These are phyloP conservation scores for Henicopernis longicauda DNA, from an alignment of 2,113 vertebrate species.

Conservation along the genomic window DNA sequence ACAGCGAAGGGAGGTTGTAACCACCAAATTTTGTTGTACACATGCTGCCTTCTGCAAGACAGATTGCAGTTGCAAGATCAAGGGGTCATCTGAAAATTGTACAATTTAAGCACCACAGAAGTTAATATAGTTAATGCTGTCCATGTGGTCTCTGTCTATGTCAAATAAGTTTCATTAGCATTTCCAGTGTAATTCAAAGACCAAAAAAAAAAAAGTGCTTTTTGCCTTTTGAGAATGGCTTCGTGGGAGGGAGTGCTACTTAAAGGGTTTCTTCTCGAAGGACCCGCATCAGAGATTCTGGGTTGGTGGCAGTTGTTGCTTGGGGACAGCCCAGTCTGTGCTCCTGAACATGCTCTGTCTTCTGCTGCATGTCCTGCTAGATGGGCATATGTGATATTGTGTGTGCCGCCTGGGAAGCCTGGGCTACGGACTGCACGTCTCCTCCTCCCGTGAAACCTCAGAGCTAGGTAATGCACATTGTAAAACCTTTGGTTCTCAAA, in stretches of 20 bases:
- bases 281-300: not conserved
- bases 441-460: not conserved
- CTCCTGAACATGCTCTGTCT: not conserved
- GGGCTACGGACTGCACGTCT: not conserved
- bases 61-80: not conserved
- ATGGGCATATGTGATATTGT: accelerated
- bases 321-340: not conserved
- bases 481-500: not conserved
- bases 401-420: not conserved
- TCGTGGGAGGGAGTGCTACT: not conserved
- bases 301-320: not conserved
- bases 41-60: not conserved
- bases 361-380: not conserved
- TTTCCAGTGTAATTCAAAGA: not conserved
- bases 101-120: not conserved
- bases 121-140: not conserved
- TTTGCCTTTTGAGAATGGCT: not conserved
- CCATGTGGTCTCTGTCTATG: not conserved
- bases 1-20: not conserved
- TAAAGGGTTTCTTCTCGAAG: not conserved
- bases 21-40: not conserved
- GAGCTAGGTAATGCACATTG: not conserved
- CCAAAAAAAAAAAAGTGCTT: not conserved
- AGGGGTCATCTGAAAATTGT: not conserved
- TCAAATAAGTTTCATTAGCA: not conserved